Conservation (phyloP, 2,888 invertebrate species). For the Idaea straminata region DNA sequence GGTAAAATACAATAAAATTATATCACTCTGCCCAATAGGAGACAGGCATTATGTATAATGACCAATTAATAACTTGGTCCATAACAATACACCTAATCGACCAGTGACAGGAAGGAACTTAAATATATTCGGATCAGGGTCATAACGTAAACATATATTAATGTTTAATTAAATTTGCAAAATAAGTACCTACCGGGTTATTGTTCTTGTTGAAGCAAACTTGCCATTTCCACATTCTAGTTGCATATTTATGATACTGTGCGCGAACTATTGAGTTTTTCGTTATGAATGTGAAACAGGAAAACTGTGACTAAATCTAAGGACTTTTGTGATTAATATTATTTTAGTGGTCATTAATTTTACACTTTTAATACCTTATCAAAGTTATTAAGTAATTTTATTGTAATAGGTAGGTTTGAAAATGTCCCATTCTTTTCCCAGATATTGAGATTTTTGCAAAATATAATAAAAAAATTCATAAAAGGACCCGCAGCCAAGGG, state of each 20-base stretch:
- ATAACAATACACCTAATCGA: background rate
- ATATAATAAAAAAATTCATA: no score
- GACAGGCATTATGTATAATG: no score
- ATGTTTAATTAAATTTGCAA: background rate
- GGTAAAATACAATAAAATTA: no score
- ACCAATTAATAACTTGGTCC: no score
- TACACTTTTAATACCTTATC: background rate
- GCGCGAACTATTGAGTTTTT: background rate
- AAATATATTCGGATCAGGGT: background rate
- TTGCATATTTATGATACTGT: conserved; percentile 3
- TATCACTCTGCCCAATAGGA: no score
- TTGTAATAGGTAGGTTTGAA: no score
- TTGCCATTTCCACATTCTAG: background rate
- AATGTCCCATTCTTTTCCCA: no score
- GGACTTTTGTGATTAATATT: background rate
- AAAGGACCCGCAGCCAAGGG: no score
- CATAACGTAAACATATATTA: background rate
- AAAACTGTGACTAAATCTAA: background rate
- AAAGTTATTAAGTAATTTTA: background rate
- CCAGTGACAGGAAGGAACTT: background rate
- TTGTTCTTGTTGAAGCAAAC: conserved; percentile 4
- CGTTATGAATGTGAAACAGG: background rate
- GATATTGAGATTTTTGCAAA: no score
- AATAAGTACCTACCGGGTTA: conserved; percentile 1
- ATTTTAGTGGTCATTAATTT: no score